phyloP scores from a whole-genome alignment of 2,888 invertebrate species.

The Lasioglossum marginatum region DNA sequence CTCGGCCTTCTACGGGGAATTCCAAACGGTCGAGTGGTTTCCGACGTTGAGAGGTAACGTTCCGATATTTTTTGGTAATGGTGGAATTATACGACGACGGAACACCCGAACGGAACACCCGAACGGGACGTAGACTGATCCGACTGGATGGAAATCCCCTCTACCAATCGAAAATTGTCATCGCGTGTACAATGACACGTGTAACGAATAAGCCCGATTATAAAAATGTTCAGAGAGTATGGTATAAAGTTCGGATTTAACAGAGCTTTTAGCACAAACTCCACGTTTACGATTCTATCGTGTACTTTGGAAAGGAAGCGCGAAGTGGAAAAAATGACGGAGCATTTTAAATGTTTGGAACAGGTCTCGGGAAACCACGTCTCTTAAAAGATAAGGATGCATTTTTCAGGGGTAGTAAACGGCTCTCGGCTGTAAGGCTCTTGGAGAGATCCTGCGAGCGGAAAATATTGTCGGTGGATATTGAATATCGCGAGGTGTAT shows the following conservation, averaged over 20 bases:
- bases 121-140: neutral
- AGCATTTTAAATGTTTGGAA: neutral
- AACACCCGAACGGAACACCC: neutral
- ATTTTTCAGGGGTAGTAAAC: neutral
- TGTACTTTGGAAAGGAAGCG: neutral
- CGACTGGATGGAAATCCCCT: neutral
- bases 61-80: neutral
- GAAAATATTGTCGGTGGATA: slow-evolving; percentile 14
- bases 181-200: neutral
- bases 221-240: neutral
- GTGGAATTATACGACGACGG: neutral
- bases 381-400: neutral
- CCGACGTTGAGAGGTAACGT: neutral
- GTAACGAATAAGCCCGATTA: neutral
- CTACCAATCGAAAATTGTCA: neutral
- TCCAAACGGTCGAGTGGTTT: neutral
- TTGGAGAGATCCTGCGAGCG: neutral
- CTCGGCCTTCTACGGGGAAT: neutral
- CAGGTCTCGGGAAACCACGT: neutral
- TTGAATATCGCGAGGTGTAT: slow-evolving; percentile 44
- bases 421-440: neutral
- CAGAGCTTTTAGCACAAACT: neutral
- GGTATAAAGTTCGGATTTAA: neutral
- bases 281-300: neutral
- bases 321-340: neutral